Evolutionary conservation across 2,888 invertebrate genomes (phyloP), one percentile per base, ranked within the genome.

Genomic region (Spilosoma lubricipeda): DNA sequence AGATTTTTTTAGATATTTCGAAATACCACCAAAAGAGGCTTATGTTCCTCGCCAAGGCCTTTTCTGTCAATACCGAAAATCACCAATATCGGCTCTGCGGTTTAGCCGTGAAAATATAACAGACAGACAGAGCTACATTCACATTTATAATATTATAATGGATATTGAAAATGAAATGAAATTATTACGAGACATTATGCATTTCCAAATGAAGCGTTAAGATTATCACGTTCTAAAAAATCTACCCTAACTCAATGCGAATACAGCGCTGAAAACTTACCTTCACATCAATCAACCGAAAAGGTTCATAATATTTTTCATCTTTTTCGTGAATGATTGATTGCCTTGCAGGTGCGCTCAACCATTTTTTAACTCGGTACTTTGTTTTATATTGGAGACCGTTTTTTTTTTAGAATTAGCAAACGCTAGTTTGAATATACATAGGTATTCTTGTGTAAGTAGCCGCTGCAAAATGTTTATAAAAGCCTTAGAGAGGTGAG

Each of bases 201-300:
- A 48, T 18, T 18, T 48, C 20, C 7, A 52, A 9, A n/a, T 11
- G 20, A 23, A 23, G 11, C 23, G 11, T 56, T 56, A 23, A n/a
- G 52, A 5, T 56, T 56, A 56, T 56, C n/a, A 11, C 52, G 11
- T 56, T n/a, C n/a, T 56, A 9, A n/a, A 56, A 56, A 56, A 56
- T 3, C 52, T 23, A 52, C 20, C 48, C n/a, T 11, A 56, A 70
- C 42, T 30, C 30, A 63, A 23, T 63, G 70, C 45, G n/a, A 23
- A 15, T n/a, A 33, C 20, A 52, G 52, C 30, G 33, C 36, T 30
- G 33, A 20, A 42, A 39, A 39, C 45, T 45, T 70, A 59, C 15
- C 23, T n/a, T 23, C 63, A 23, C 70, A 63, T 76, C 82, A 82
- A 76, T 75, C 73, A 66, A 42, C 48, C 64, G n/a, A 45, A 71